phyloP scores from a whole-genome alignment of 2,888 invertebrate genomes.

The Dioctria linearis region DNA sequence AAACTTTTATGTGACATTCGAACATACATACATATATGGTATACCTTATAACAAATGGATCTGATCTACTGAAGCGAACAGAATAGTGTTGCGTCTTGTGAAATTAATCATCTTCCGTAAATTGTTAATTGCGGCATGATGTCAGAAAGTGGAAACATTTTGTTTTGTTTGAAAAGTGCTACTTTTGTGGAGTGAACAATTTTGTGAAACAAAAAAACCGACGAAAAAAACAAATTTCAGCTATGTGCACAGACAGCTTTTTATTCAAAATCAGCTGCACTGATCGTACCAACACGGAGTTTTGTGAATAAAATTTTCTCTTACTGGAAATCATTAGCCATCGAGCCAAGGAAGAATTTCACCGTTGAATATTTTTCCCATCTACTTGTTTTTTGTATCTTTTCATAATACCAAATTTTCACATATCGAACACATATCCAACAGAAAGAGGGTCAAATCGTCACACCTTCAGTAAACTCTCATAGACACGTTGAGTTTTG shows the following conservation, averaged over 20 bases:
- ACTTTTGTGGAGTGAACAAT: neutral
- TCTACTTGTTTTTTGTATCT: conserved; percentile 4
- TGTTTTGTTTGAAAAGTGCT: conserved; percentile 19
- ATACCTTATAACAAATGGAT: neutral
- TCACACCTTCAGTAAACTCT: conserved; percentile 12
- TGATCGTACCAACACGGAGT: neutral
- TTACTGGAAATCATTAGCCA: neutral
- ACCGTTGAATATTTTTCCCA: neutral
- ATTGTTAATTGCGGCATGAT: conserved; percentile 3
- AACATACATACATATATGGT: neutral
- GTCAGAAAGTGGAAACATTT: conserved; percentile 27
- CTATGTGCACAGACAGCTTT: conserved; percentile 11
- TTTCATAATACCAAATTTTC: neutral
- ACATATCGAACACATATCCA: conserved; percentile 20
- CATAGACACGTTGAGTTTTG: conserved; percentile 11
- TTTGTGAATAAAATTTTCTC: neutral
- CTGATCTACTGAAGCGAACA: neutral
- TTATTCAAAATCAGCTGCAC: conserved; percentile 1
- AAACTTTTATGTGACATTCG: neutral
- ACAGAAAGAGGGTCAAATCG: conserved; percentile 28
- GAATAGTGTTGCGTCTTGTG: neutral
- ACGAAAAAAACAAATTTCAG: neutral
- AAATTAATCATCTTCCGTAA: neutral
- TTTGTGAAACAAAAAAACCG: neutral
- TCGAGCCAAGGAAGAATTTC: neutral